phyloP scores from a whole-genome alignment of 2,113 vertebrate species.

The Lagopus leucura region DNA sequence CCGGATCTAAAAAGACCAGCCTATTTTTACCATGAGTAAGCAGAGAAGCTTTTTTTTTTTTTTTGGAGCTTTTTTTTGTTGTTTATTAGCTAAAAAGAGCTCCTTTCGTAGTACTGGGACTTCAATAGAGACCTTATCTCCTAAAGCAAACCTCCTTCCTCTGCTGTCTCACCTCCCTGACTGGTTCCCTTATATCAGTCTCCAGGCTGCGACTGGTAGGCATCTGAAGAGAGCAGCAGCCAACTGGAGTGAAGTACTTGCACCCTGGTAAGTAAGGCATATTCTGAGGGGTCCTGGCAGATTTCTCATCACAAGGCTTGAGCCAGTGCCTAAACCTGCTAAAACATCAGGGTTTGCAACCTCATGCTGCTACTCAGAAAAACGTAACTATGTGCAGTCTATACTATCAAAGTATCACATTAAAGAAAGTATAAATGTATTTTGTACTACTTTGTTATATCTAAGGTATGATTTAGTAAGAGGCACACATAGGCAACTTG shows the following conservation, averaged over 20 bases:
- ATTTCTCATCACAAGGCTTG: conserved; percentile 48
- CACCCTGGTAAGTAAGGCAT: conserved; percentile 35
- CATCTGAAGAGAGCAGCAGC: conserved; percentile 28
- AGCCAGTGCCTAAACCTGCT: conserved; percentile 53
- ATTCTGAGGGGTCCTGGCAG: conserved; percentile 63
- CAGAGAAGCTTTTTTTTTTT: neutral
- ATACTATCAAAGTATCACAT: neutral
- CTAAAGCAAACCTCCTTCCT: conserved; percentile 72
- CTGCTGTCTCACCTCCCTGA: conserved; percentile 65
- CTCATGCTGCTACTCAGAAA: conserved; percentile 49
- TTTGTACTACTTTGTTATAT: neutral
- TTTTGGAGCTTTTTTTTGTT: neutral
- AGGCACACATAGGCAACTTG: neutral
- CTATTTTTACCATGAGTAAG: neutral
- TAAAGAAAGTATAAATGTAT: neutral
- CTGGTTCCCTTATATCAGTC: conserved; percentile 60
- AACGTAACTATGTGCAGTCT: neutral
- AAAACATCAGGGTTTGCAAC: conserved; percentile 57
- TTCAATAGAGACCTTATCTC: conserved; percentile 28
- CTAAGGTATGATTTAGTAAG: neutral
- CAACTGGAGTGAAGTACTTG: conserved; percentile 36
- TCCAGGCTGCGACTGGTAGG: conserved; percentile 58
- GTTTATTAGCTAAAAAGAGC: conserved; percentile 1
- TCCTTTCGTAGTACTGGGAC: neutral
- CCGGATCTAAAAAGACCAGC: neutral